Conservation (phyloP, 2,113 vertebrate genomes). For the Cichladusa arquata region DNA sequence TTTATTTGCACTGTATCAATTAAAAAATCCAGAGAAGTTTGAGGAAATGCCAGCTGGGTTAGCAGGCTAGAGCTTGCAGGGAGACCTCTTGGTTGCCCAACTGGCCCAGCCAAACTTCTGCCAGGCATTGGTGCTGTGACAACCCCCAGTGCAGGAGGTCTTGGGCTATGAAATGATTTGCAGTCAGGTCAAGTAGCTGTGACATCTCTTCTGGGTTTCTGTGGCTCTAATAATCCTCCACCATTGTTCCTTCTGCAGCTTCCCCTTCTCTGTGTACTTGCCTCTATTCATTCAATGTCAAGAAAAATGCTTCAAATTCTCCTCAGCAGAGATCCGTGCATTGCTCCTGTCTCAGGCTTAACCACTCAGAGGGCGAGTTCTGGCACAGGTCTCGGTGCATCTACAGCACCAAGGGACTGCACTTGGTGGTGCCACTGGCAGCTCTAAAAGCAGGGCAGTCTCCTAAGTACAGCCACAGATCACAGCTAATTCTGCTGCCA, state of each 20-base stretch:
- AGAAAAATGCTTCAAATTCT: not conserved
- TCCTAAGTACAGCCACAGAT: not conserved
- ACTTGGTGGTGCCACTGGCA: not conserved
- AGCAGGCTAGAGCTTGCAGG: not conserved
- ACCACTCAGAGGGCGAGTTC: not conserved
- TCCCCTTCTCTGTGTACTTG: not conserved
- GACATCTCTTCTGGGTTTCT: not conserved
- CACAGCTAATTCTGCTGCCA: not conserved
- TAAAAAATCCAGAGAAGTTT: not conserved
- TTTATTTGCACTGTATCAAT: not conserved
- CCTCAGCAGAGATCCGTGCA: fast-evolving
- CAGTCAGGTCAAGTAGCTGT: not conserved
- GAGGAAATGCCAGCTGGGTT: not conserved
- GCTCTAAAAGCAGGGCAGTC: not conserved
- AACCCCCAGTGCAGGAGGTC: not conserved
- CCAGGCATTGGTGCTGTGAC: not conserved
- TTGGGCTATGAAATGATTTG: not conserved
- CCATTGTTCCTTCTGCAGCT: not conserved
- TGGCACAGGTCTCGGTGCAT: not conserved
- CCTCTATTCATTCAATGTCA: not conserved
- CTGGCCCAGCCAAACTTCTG: not conserved
- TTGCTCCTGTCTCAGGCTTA: not conserved
- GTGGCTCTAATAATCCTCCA: not conserved
- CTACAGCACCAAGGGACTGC: not conserved
- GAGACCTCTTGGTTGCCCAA: not conserved